Evolutionary conservation across 2,888 invertebrate species (phyloP).

Genomic region (Lutraria lutraria): DNA sequence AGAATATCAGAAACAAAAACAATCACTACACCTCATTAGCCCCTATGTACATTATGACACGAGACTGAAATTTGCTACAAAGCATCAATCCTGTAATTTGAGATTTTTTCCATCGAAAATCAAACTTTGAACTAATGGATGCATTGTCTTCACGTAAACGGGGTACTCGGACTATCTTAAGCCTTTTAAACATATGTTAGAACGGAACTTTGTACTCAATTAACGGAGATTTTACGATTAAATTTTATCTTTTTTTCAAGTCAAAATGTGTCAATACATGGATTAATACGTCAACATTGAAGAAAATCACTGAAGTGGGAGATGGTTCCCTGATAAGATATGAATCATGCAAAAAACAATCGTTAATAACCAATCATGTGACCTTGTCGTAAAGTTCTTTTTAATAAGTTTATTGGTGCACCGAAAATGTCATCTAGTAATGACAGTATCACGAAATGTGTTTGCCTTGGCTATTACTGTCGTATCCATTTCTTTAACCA

Average conservation of each 20-base stretch:
- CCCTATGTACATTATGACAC: conserved; percentile 52
- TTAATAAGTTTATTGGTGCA: conserved; percentile 30
- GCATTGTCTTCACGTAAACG: conserved; percentile 32
- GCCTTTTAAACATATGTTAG: conserved; percentile 40
- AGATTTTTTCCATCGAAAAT: conserved; percentile 52
- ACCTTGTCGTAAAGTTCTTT: conserved; percentile 36
- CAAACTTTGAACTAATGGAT: conserved; percentile 49
- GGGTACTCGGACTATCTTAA: conserved; percentile 25
- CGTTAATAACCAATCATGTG: conserved; percentile 24
- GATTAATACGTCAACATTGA: conserved; percentile 53
- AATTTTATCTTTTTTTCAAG: conserved; percentile 46
- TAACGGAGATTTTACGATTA: conserved; percentile 40
- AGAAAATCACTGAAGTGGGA: conserved; percentile 34
- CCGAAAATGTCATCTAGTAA: conserved; percentile 47
- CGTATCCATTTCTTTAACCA: not conserved
- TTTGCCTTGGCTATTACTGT: not conserved
- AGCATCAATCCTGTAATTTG: conserved; percentile 44
- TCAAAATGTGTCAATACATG: conserved; percentile 57
- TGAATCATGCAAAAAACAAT: conserved; percentile 47
- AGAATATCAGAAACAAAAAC: conserved; percentile 35
- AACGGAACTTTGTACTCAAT: conserved; percentile 35
- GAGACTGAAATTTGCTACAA: conserved; percentile 36
- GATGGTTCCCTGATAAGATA: conserved; percentile 43
- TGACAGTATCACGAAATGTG: conserved; percentile 43
- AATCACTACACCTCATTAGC: conserved; percentile 39